Evolutionary conservation across 2,888 invertebrate genomes (phyloP).

Genomic region (Tetragonisca angustula): DNA sequence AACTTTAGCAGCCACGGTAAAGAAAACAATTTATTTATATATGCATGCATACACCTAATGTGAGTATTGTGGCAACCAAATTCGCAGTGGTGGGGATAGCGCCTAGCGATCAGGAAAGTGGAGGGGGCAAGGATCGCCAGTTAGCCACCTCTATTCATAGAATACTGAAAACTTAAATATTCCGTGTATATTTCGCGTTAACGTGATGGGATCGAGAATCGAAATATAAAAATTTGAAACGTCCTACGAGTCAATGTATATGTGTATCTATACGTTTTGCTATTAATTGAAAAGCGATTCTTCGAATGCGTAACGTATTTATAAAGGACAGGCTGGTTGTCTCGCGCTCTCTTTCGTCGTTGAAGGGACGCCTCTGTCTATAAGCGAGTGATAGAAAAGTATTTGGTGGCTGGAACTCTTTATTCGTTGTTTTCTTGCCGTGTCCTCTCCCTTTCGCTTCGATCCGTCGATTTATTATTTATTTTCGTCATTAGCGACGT

Average conservation of each 20-base stretch:
- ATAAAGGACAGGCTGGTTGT: background rate
- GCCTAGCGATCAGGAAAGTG: too few relatives aligned
- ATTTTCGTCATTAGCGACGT: slow-evolving; percentile 10
- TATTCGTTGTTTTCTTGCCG: slow-evolving; percentile 30
- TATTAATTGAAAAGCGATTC: background rate
- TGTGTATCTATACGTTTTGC: background rate
- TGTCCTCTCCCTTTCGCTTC: slow-evolving; percentile 1
- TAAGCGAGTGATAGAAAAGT: background rate
- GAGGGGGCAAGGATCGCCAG: too few relatives aligned
- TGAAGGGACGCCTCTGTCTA: too few relatives aligned
- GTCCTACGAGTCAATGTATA: background rate
- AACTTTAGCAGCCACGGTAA: too few relatives aligned
- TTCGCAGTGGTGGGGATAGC: too few relatives aligned
- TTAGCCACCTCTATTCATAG: too few relatives aligned
- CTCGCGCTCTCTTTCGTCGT: background rate
- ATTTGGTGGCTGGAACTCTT: background rate
- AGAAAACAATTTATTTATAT: too few relatives aligned
- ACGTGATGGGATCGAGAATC: background rate
- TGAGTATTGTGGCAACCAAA: too few relatives aligned
- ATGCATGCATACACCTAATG: too few relatives aligned
- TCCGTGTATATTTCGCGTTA: too few relatives aligned
- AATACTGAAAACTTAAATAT: too few relatives aligned
- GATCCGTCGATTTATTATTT: slow-evolving; percentile 6
- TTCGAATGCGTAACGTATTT: background rate
- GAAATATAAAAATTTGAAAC: background rate